Evolutionary conservation across 1,140 invertebrate species (phyloP), one percentile per base, ranked within the genome.

Genomic region (Trichonephila clavipes): DNA sequence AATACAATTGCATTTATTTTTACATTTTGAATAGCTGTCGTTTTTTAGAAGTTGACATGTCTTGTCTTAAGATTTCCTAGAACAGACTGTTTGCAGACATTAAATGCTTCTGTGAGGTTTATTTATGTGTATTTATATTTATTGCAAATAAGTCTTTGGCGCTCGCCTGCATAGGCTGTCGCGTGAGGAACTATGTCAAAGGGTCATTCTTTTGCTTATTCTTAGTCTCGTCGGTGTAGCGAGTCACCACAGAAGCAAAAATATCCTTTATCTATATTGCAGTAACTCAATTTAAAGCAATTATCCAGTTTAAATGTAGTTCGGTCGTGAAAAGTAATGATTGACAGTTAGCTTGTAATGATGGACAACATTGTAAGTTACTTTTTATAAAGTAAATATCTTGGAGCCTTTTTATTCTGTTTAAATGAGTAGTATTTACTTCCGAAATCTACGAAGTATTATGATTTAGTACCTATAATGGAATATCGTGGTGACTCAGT

Each of bases 131-230:
- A 7, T 34, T 77, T 77, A 5, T 34, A 28, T 34, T 28, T 40
- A 19, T 19, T 21, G 21, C 62, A 64, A 18, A 64, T 64, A 6
- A 6, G 16, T 40, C 10, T 28, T 14, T 28, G 18, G 12, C 34
- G 14, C 21, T 77, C 28, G 12, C 16, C 72, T 19, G 7, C 14
- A 7, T 77, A 77, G 34, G 72, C 28, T 34, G 18, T 77, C 72
- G 28, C 72, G 28, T 77, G 72, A 77, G 34, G 21, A 77, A 77
- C 72, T 77, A 28, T 77, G 72, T 34, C 72, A 77, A 77, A 34
- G 14, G 72, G 72, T 77, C 72, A 77, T 18, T 34, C 34, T 28
- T 40, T 18, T 18, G 16, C 24, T 14, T 40, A 77, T 77, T 40
- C 72, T 69, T 14, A 19, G 28, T 18, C 72, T 40, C 34, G 14